These are phyloP conservation scores for pig (Sus scrofa) DNA, from an alignment of 2,113 vertebrate species.

Conservation along the genomic window T2T-Sscrofa CM000813.6:107238501-107239000, in stretches of 20 bases:
- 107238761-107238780: neutral
- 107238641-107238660: slow-evolving; percentile 58
- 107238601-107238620: neutral
- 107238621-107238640: slow-evolving; percentile 43
- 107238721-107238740: neutral
- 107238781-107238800: neutral
- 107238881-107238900: neutral
- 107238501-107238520: neutral
- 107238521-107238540: neutral
- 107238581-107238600: neutral
- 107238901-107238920: neutral
- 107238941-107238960: neutral
- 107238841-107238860: slow-evolving; percentile 20
- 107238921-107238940: neutral
- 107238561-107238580: neutral
- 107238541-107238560: neutral
- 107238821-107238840: neutral
- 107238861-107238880: neutral
- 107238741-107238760: neutral
- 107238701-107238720: neutral
- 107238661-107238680: slow-evolving; percentile 36
- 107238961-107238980: neutral
- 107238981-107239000: neutral
- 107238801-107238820: neutral
- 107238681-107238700: neutral